These are phyloP conservation scores for Mesopsocus fuscifrons DNA, from an alignment of 2,888 invertebrate genomes.

Conservation along the genomic window DNA sequence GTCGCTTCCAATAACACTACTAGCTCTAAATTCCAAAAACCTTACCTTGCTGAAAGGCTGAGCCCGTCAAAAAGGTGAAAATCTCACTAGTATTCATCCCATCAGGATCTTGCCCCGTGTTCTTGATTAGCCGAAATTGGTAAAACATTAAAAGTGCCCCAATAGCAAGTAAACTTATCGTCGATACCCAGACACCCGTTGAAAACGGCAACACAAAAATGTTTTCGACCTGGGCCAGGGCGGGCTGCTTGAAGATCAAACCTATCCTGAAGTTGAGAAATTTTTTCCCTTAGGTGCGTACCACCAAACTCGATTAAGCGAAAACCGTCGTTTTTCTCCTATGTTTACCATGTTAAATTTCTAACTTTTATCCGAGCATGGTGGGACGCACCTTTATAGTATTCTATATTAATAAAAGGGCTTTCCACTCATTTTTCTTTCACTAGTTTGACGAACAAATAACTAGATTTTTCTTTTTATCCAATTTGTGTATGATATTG, in stretches of 20 bases:
- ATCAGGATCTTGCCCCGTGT: too few species aligned
- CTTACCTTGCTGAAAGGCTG: not conserved
- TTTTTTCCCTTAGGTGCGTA: too few species aligned
- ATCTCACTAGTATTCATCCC: not conserved
- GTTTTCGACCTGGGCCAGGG: slow-evolving; percentile 49
- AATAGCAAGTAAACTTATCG: slow-evolving; percentile 21
- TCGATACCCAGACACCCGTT: slow-evolving; percentile 41
- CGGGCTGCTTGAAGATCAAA: slow-evolving; percentile 52
- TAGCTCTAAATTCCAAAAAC: not conserved
- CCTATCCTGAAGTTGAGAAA: slow-evolving; percentile 28
- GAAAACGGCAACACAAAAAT: slow-evolving; percentile 49
- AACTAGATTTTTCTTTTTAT: too few species aligned
- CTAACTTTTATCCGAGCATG: too few species aligned
- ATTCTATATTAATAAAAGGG: too few species aligned
- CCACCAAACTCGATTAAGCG: too few species aligned
- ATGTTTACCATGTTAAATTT: too few species aligned
- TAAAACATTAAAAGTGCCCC: not conserved
- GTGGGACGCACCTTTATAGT: too few species aligned
- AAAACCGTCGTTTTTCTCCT: too few species aligned
- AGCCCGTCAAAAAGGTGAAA: not conserved
- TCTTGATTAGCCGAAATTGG: not conserved
- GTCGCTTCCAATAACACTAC: too few species aligned
- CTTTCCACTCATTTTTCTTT: too few species aligned
- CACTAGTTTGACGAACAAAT: too few species aligned
- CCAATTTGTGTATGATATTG: not conserved